Percentiles rank a stretch among this genome's conserved stretches.
Conservation (phyloP, 2,888 invertebrate species). For the Vesta saturnalis region DNA sequence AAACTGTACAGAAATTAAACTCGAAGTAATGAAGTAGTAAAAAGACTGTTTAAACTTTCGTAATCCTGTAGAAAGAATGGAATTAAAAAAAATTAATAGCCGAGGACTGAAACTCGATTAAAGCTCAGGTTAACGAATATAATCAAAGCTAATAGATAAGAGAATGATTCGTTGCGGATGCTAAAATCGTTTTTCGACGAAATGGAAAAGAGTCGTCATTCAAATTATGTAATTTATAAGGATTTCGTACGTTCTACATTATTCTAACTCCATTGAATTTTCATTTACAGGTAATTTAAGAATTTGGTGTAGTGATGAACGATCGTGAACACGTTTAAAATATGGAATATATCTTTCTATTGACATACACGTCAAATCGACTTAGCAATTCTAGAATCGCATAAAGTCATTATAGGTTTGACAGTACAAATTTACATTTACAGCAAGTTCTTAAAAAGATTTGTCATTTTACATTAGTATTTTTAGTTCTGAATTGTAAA, state of each 20-base stretch:
- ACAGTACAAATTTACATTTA: neutral
- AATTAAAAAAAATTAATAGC: conserved; percentile 1
- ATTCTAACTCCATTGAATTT: neutral
- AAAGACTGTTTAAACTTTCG: neutral
- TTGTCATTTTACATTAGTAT: neutral
- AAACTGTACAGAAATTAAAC: too few species aligned
- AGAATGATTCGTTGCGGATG: neutral
- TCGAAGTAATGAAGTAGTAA: neutral
- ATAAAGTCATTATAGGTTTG: neutral
- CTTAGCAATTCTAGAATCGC: neutral
- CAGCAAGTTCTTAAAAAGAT: neutral
- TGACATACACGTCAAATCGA: too few species aligned
- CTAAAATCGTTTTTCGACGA: neutral
- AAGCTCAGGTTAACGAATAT: conserved; percentile 1
- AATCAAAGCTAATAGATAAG: conserved; percentile 1
- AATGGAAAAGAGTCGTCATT: neutral
- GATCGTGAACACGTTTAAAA: neutral
- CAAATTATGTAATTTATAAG: neutral
- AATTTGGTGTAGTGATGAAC: neutral
- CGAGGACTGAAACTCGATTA: neutral
- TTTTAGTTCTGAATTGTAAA: too few species aligned
- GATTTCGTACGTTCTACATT: neutral
- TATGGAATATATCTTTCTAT: neutral
- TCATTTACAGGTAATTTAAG: conserved; percentile 1
- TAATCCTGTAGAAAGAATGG: neutral